phyloP scores from a whole-genome alignment of 2,888 invertebrate genomes.

The Phaonia tiefii region DNA sequence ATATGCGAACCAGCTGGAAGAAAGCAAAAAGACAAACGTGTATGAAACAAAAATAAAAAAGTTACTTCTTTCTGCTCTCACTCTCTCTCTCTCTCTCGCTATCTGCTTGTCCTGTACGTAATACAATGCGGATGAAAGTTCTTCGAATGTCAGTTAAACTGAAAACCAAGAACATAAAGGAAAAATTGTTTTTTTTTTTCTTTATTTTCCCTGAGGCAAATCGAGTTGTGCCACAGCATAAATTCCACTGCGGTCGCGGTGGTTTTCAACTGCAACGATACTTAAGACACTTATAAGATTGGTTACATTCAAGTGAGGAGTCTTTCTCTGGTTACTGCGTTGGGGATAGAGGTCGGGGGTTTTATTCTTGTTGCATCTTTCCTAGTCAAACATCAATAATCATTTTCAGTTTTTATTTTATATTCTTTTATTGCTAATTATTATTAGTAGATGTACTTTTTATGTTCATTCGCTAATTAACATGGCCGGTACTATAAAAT shows the following conservation, averaged over 20 bases:
- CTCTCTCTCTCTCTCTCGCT: background rate
- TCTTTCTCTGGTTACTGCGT: conserved; percentile 8
- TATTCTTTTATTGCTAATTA: conserved; percentile 13
- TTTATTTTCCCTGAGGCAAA: too few relatives aligned
- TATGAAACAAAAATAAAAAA: background rate
- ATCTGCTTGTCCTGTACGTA: background rate
- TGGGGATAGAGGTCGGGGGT: too few relatives aligned
- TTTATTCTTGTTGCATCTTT: conserved; percentile 27
- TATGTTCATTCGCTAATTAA: conserved; percentile 32
- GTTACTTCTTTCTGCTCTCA: background rate
- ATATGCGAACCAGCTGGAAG: background rate
- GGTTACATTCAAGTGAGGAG: background rate
- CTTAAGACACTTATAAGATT: background rate
- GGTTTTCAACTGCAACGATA: background rate
- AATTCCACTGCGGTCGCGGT: background rate
- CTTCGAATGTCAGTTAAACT: conserved; percentile 39
- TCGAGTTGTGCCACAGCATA: too few relatives aligned
- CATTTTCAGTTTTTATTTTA: conserved; percentile 14
- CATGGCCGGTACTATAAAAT: too few relatives aligned
- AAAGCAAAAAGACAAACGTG: too few relatives aligned
- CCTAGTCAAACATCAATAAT: conserved; percentile 12
- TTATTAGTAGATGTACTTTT: conserved; percentile 20
- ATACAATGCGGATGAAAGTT: conserved; percentile 65
- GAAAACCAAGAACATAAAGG: too few relatives aligned
- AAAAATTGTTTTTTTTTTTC: too few relatives aligned